phyloP scores from a whole-genome alignment of 2,113 vertebrate genomes.

The Labeo rohita region DNA sequence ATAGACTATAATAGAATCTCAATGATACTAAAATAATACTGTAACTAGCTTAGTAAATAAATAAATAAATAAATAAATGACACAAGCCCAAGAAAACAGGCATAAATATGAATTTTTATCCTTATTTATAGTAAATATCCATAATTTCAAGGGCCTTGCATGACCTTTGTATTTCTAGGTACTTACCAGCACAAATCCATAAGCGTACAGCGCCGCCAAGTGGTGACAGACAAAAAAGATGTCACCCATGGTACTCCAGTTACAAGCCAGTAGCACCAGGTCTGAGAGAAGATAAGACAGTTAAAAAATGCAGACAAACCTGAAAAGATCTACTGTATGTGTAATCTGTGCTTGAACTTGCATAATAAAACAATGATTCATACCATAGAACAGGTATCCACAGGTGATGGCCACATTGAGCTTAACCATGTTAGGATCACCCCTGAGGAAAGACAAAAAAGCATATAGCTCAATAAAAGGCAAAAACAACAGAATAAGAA shows the following conservation, averaged over 20 bases:
- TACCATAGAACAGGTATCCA: constrained; percentile 83
- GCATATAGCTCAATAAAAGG: neutral
- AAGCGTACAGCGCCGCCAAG: constrained; percentile 83
- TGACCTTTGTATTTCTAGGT: neutral
- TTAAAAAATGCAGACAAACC: neutral
- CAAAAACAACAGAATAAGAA: neutral
- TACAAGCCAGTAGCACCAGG: constrained; percentile 77
- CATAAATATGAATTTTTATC: neutral
- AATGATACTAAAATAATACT: neutral
- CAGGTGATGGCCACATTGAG: constrained; percentile 83
- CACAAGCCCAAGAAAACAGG: neutral
- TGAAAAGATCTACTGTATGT: neutral
- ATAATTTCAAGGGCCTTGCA: neutral
- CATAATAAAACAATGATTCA: constrained; percentile 30
- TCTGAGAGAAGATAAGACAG: constrained; percentile 64
- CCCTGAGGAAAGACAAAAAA: constrained; percentile 68
- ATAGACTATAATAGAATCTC: neutral
- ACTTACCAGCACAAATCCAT: constrained; percentile 82
- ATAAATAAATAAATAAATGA: neutral
- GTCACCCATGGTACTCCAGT: constrained; percentile 84
- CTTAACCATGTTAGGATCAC: constrained; percentile 82
- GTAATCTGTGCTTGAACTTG: neutral
- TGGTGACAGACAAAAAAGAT: constrained; percentile 82
- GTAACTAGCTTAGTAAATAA: too few species aligned
- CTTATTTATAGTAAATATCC: neutral